phyloP scores from a whole-genome alignment of 2,888 invertebrate species.

The Gasteruption jaculator region DNA sequence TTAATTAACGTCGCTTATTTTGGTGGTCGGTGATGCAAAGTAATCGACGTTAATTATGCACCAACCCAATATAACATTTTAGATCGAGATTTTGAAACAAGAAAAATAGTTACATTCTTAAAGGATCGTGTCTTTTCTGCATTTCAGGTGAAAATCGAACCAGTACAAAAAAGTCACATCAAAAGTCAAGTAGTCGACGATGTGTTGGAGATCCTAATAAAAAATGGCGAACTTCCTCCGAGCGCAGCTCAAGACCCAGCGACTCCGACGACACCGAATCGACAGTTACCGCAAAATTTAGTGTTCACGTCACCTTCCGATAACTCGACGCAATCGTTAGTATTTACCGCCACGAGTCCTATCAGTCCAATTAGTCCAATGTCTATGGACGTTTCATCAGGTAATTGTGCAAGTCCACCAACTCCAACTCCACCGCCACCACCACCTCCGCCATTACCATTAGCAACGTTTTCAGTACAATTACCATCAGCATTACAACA shows the following conservation, averaged over 20 bases:
- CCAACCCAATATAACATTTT: too few relatives aligned
- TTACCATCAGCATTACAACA: conserved; percentile 41
- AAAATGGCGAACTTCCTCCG: conserved; percentile 87
- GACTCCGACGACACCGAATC: conserved; percentile 56
- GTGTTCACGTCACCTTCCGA: conserved; percentile 46
- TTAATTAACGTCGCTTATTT: too few relatives aligned
- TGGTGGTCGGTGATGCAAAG: too few relatives aligned
- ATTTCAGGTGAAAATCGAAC: conserved; percentile 48
- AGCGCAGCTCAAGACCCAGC: conserved; percentile 76
- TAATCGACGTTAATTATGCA: too few relatives aligned
- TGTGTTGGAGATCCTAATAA: conserved; percentile 88
- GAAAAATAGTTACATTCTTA: too few relatives aligned
- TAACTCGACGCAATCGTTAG: conserved; percentile 41
- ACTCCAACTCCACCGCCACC: conserved; percentile 38
- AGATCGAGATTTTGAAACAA: too few relatives aligned
- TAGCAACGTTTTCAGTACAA: conserved; percentile 48
- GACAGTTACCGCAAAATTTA: conserved; percentile 46
- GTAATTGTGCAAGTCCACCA: conserved; percentile 41
- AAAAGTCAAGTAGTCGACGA: conserved; percentile 86
- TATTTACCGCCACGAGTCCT: conserved; percentile 41
- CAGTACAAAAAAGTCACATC: conserved; percentile 46
- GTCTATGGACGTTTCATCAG: conserved; percentile 44
- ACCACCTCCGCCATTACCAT: conserved; percentile 50
- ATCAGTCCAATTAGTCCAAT: conserved; percentile 43
- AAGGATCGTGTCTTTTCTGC: too few relatives aligned